Conservation (phyloP, 1,140 invertebrate genomes). For the Calliphora vicina region DNA sequence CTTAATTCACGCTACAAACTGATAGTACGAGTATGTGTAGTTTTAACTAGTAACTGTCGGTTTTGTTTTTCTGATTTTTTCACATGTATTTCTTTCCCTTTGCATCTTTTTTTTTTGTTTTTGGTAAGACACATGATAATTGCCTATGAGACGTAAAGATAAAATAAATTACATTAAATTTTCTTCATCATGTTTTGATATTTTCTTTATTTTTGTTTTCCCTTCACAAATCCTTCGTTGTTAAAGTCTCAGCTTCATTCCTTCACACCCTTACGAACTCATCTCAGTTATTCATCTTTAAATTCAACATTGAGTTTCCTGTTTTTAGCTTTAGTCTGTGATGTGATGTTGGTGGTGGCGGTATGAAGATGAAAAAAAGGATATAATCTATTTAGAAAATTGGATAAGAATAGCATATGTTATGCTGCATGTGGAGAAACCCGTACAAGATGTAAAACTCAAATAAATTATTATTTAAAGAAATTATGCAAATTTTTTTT, state of each 20-base stretch:
- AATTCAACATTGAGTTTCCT: background rate
- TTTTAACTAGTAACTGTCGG: background rate
- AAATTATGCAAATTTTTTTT: constrained; percentile 2
- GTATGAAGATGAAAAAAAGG: background rate
- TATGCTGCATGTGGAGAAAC: background rate
- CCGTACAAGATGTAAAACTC: background rate
- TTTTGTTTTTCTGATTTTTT: constrained; percentile 7
- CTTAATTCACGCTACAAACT: background rate
- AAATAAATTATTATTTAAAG: background rate
- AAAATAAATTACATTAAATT: constrained; percentile 36
- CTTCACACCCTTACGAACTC: background rate
- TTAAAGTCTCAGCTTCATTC: background rate
- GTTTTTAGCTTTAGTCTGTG: background rate
- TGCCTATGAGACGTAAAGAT: constrained; percentile 35
- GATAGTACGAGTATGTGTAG: too few species aligned
- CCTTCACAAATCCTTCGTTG: background rate
- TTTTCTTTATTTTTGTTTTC: background rate
- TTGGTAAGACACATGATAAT: constrained; percentile 33
- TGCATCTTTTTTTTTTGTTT: too few species aligned
- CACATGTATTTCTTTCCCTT: background rate
- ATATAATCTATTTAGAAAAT: background rate
- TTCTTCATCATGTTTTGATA: background rate
- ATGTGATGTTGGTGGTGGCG: too few species aligned
- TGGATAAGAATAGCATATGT: background rate
- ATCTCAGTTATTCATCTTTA: background rate